Evolutionary conservation across 2,797 vertebrate species (phyloP).

Genomic region (Anabacerthia variegaticeps): DNA sequence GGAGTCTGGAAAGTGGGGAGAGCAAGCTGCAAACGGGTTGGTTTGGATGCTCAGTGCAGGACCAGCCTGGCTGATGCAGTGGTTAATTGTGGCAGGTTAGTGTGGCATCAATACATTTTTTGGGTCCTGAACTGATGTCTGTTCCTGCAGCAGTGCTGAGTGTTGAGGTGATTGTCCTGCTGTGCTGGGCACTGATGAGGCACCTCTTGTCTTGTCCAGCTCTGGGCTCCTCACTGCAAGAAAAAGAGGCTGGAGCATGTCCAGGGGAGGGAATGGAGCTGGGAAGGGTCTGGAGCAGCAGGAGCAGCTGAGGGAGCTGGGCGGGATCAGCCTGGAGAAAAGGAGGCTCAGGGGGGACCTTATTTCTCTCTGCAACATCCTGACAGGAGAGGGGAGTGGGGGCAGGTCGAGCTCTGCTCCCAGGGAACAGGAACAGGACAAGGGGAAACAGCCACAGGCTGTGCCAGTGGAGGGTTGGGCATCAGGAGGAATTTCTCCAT

Average conservation of each 20-base stretch:
- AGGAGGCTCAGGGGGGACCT: neutral
- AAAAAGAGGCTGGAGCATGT: neutral
- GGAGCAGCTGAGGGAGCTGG: neutral
- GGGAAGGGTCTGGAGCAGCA: neutral
- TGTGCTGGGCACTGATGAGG: neutral
- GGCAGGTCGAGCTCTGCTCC: fast-evolving
- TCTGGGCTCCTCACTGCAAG: neutral
- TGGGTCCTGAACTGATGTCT: neutral
- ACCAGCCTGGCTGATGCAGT: neutral
- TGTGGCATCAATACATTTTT: neutral
- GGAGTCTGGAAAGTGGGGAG: neutral
- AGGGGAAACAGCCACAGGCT: neutral
- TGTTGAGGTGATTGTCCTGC: neutral
- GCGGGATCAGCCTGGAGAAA: neutral
- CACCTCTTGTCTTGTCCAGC: neutral
- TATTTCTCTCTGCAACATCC: neutral
- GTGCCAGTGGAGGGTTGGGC: neutral
- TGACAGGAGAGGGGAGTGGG: neutral
- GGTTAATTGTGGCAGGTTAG: neutral
- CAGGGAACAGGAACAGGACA: neutral
- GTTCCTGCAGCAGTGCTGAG: neutral
- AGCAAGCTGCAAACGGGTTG: neutral
- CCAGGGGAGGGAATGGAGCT: fast-evolving
- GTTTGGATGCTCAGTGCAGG: neutral
- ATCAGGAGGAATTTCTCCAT: too few relatives aligned